These are phyloP conservation scores for Asteroscopus sphinx DNA, from an alignment of 2,888 invertebrate species.

Conservation along the genomic window DNA sequence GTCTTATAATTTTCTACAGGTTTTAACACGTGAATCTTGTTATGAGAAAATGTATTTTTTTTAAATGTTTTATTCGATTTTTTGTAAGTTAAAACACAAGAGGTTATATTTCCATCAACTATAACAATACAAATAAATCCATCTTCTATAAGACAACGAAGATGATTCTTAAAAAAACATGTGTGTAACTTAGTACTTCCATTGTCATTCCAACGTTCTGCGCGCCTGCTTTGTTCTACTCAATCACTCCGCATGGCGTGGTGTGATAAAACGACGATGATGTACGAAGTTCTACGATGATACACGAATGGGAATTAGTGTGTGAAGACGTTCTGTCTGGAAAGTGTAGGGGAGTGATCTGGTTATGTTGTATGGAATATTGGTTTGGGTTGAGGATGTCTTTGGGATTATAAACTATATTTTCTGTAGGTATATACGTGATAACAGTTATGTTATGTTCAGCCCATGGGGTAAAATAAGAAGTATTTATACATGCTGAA, in stretches of 20 bases:
- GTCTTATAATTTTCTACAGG: no score
- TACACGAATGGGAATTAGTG: conserved; percentile 27
- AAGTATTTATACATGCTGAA: no score
- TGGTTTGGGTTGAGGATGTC: neutral
- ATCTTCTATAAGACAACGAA: no score
- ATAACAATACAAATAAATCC: neutral
- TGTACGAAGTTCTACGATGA: conserved; percentile 24
- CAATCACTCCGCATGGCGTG: conserved; percentile 28
- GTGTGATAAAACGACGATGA: conserved; percentile 22
- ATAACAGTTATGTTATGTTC: no score
- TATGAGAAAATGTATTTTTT: no score
- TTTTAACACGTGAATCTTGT: no score
- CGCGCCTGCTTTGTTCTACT: conserved; percentile 23
- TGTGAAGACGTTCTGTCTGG: conserved; percentile 2
- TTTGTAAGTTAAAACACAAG: no score
- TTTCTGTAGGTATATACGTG: no score
- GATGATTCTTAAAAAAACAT: neutral
- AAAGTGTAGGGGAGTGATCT: conserved; percentile 8
- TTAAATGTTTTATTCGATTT: no score
- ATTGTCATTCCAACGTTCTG: conserved; percentile 22
- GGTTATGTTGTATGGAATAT: neutral
- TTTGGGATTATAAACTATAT: no score
- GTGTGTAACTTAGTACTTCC: neutral
- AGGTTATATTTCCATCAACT: no score
- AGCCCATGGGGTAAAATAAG: no score